Evolutionary conservation across 2,888 invertebrate genomes (phyloP), one percentile per base, ranked within the genome.

Genomic region (Iphiclides podalirius): DNA sequence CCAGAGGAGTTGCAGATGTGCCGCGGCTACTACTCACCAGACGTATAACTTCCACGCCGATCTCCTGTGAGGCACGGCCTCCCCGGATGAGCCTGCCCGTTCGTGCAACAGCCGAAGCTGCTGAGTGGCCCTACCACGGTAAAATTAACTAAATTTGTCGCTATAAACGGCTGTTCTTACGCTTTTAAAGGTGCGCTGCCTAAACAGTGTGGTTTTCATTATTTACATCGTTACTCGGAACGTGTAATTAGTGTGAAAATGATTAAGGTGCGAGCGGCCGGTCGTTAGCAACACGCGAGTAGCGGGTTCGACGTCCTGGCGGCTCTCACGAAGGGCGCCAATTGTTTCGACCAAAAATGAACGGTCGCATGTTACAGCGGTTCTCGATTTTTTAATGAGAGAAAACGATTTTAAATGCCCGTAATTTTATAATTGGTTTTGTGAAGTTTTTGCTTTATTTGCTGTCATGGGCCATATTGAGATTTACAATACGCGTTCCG

Each of bases 221-320:
- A 43, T 49, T 52, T 50, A 34, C 39, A 44, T 43, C 33, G 49
- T 49, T 56, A 55, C 52, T 64, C 57, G 63, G 67, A 72, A 64
- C 60, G 52, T 51, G 67, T 72, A 75, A 76, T 79, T 75, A 76
- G 66, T 68, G 67, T 69, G 64, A 64, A 67, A 71, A 70, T 72
- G 69, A 80, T 78, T 75, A 70, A 67, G 62, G 67, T 59, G 70
- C 70, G 69, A 71, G 66, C 62, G 67, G 62, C 58, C 63, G 69
- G 72, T 71, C 64, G 67, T 67, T 63, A 60, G 61, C 55, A 48
- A 59, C 79, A 79, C 75, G 76, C 76, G 67, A 80, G 66, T 64
- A 59, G 66, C 60, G 63, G 61, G 74, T 74, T 75, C 74, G 72
- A 71, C 51, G 74, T 59, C 72, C n/a, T 73, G 66, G 45, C 49